phyloP scores from a whole-genome alignment of 2,797 vertebrate species.

The Sitta carolinensis region DNA sequence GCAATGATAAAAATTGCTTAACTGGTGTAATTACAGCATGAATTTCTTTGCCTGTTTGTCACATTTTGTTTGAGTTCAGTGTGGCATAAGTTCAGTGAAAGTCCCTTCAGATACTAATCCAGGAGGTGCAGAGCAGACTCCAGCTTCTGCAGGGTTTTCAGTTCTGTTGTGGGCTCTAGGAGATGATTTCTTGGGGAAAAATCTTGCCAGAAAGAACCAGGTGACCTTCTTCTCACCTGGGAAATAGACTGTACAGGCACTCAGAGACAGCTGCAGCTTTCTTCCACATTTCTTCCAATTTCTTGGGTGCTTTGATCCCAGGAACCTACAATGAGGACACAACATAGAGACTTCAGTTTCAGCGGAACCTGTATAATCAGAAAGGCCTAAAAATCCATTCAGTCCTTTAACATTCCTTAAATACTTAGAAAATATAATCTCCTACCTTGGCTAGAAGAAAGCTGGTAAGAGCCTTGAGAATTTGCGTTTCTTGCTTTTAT shows the following conservation, averaged over 20 bases:
- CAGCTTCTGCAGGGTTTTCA: background rate
- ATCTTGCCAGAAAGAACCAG: background rate
- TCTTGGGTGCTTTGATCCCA: background rate
- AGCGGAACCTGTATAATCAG: background rate
- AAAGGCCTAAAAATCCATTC: background rate
- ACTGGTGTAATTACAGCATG: background rate
- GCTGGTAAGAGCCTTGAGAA: background rate
- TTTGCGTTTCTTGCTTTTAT: background rate
- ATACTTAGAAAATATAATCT: background rate
- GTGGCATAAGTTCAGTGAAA: background rate
- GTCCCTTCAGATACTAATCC: background rate
- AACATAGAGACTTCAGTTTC: background rate
- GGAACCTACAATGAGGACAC: background rate
- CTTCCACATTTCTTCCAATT: background rate
- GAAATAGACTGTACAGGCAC: background rate
- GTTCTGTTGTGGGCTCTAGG: background rate
- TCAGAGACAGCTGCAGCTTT: background rate
- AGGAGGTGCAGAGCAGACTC: background rate
- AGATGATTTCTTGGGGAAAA: background rate
- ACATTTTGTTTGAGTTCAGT: background rate
- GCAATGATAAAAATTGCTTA: background rate
- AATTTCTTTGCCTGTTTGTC: background rate
- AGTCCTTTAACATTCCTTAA: background rate
- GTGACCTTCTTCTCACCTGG: background rate
- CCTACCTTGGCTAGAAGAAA: background rate